These are phyloP conservation scores for Anthophora plumipes DNA, from an alignment of 2,888 invertebrate genomes.

Conservation along the genomic window DNA sequence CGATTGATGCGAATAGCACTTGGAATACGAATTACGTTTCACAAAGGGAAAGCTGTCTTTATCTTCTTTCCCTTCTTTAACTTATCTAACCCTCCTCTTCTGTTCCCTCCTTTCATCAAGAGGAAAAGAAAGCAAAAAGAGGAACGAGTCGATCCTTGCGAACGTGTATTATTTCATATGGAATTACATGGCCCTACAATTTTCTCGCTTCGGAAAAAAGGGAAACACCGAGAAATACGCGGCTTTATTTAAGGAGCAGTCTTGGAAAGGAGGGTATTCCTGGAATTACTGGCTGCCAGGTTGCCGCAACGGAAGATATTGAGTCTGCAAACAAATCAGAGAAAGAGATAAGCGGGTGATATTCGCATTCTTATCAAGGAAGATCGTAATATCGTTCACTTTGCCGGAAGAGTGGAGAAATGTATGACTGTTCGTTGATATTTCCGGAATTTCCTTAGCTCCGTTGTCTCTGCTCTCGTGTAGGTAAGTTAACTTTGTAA, in stretches of 20 bases:
- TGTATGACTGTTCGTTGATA: background rate
- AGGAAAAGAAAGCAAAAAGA: background rate
- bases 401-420: background rate
- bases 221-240: background rate
- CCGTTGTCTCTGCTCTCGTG: too few species aligned
- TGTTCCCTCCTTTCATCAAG: background rate
- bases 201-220: too few species aligned
- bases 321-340: background rate
- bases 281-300: background rate
- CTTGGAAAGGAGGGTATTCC: background rate
- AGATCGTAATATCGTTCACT: background rate
- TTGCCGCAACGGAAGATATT: background rate
- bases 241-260: background rate
- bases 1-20: conserved; percentile 40
- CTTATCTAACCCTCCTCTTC: background rate
- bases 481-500: too few species aligned
- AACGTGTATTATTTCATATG: conserved; percentile 18
- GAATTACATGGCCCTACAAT: background rate
- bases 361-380: background rate
- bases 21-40: conserved; percentile 58
- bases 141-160: background rate
- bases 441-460: background rate
- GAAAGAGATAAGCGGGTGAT: background rate
- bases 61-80: conserved; percentile 12
- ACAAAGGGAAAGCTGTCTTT: conserved; percentile 44